These are phyloP conservation scores for Meteorus sp. DNA, from an alignment of 1,140 invertebrate species.

Conservation along the genomic window DNA sequence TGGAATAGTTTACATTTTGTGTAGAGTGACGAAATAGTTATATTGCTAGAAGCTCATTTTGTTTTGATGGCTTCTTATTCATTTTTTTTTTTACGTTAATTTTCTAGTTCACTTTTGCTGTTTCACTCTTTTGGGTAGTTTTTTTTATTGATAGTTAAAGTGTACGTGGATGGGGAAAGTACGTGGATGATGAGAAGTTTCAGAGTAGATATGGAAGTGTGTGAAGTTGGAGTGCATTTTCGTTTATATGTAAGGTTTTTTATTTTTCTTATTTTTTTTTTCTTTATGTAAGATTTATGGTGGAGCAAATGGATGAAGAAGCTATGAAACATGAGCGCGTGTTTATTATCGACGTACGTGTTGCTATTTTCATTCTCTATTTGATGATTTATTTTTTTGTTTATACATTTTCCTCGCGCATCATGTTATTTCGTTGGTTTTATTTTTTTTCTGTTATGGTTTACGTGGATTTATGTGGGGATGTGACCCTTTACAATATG, in stretches of 20 bases:
- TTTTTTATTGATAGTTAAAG: not conserved
- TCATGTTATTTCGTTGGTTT: not conserved
- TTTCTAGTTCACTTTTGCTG: too few relatives aligned
- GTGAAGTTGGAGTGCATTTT: too few relatives aligned
- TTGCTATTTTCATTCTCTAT: not conserved
- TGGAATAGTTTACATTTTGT: too few relatives aligned
- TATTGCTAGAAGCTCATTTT: too few relatives aligned
- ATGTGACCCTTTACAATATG: too few relatives aligned
- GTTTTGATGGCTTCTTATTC: too few relatives aligned
- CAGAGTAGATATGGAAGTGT: not conserved
- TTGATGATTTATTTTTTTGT: not conserved
- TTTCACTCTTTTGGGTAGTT: not conserved
- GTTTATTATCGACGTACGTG: slow-evolving; percentile 50
- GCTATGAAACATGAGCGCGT: slow-evolving; percentile 47
- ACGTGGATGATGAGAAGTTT: not conserved
- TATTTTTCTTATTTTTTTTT: slow-evolving; percentile 28
- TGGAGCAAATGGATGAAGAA: slow-evolving; percentile 52
- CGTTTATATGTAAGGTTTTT: not conserved
- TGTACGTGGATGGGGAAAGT: not conserved
- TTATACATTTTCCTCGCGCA: not conserved
- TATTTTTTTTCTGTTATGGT: too few relatives aligned
- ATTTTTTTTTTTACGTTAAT: too few relatives aligned
- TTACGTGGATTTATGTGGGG: too few relatives aligned
- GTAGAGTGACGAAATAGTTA: too few relatives aligned
- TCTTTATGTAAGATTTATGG: slow-evolving; percentile 54